Conservation (phyloP, 2,113 vertebrate genomes). For the Rhinichthys klamathensis region DNA sequence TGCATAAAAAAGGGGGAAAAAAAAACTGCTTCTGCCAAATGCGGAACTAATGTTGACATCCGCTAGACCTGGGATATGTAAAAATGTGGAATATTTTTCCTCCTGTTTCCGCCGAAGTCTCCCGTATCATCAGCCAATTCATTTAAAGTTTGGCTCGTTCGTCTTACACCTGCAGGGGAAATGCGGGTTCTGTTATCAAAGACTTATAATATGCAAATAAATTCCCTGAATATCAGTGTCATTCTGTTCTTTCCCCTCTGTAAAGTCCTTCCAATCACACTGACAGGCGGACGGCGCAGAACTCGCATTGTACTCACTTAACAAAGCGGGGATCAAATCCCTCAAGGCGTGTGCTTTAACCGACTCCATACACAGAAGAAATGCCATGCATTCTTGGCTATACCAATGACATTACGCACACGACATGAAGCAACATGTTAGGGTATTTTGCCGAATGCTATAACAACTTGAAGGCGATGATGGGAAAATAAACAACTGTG, state of each 20-base stretch:
- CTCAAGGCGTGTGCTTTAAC: constrained; percentile 25
- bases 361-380: background rate
- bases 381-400: background rate
- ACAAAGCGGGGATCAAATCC: constrained; percentile 18
- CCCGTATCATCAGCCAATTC: constrained; percentile 17
- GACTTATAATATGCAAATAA: constrained; percentile 28
- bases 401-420: background rate
- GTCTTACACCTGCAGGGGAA: background rate
- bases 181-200: constrained; percentile 31
- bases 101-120: background rate
- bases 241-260: constrained; percentile 4
- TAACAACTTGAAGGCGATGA: background rate
- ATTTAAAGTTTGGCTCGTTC: constrained; percentile 36
- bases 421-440: constrained; percentile 16
- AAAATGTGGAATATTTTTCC: background rate
- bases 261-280: constrained; percentile 18
- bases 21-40: constrained; percentile 8
- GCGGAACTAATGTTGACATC: constrained; percentile 16
- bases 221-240: constrained; percentile 21
- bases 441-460: background rate
- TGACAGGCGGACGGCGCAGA: background rate
- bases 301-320: background rate
- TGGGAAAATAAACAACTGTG: constrained; percentile 8
- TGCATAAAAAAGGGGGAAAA: background rate
- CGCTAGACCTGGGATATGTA: constrained; percentile 3